Percentiles rank a stretch among this genome's conserved stretches.
phyloP scores from a whole-genome alignment of 2,888 invertebrate species.

The Pterostichus madidus region DNA sequence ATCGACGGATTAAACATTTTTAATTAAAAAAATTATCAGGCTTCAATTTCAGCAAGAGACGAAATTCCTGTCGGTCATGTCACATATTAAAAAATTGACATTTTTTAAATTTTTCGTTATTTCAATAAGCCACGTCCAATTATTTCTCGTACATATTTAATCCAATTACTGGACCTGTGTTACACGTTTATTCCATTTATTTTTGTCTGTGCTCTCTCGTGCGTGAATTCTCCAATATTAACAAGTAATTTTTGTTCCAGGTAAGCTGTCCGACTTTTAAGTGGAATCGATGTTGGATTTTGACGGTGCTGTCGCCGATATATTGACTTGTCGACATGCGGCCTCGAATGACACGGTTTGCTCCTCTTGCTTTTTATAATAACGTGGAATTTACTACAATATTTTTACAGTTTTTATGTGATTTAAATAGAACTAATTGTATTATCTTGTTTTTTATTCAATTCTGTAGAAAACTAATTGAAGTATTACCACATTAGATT shows the following conservation, averaged over 20 bases:
- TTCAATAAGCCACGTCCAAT: conserved; percentile 54
- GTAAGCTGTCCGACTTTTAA: conserved; percentile 40
- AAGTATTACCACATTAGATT: too few species aligned
- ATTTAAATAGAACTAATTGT: too few species aligned
- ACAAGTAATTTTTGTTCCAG: conserved; percentile 54
- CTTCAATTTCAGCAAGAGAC: conserved; percentile 31
- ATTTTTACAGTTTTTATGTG: too few species aligned
- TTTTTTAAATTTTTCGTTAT: conserved; percentile 56
- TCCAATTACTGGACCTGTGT: conserved; percentile 49
- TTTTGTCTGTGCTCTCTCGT: conserved; percentile 37
- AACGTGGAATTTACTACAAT: not conserved
- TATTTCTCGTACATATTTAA: conserved; percentile 54
- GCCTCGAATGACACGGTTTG: conserved; percentile 6
- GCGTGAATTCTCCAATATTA: conserved; percentile 46
- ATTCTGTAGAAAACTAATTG: too few species aligned
- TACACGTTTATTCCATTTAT: conserved; percentile 61
- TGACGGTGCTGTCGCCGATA: not conserved
- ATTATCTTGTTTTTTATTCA: too few species aligned
- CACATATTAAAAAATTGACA: conserved; percentile 57
- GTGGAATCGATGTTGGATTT: not conserved
- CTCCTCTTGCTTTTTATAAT: not conserved
- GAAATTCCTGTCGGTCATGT: conserved; percentile 50
- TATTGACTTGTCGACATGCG: conserved; percentile 44
- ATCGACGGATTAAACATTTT: conserved; percentile 31
- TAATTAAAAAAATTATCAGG: conserved; percentile 34